Base-by-base conservation (phyloP, 1,140 invertebrate species). In the Agraylea sexmaculata region DNA sequence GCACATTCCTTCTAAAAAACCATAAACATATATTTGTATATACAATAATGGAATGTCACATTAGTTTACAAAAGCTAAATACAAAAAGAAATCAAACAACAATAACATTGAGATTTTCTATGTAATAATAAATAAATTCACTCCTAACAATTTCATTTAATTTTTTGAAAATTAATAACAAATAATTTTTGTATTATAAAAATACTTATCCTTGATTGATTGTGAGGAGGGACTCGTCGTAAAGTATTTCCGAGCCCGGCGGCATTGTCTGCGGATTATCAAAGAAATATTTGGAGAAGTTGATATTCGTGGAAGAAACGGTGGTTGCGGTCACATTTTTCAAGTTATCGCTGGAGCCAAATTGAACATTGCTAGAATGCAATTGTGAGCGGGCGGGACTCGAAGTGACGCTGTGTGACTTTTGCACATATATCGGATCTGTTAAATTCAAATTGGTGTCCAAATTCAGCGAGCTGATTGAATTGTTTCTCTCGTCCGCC, bases 171-270 rank as follows among this genome's bases (percentile, higher is more conserved):
- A n/a, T n/a, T n/a, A n/a, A n/a, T n/a, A n/a, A n/a, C n/a, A n/a
- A n/a, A n/a, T n/a, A n/a, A n/a, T n/a, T n/a, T n/a, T n/a, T n/a
- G n/a, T n/a, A n/a, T n/a, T n/a, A n/a, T n/a, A n/a, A n/a, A n/a
- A n/a, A n/a, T 18, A 47, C 59, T 59, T 64, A 64, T 59, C 60
- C 62, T 11, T 64, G 59, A 17, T 60, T 57, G 1, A 57, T 52
- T 3, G 59, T 53, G 52, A 61, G 53, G 8, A 62, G 25, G 0
- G 50, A 52, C 27, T 66, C 40, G 13, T 62, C 71, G 46, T 71
- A 77, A 4, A 75, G 53, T 37, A 71, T 66, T 41, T 77, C 75
- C 0, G 73, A 73, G 8, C 72, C 71, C 0, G 68, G 68, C 16
- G 64, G 66, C 37, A 68, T 53, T 16, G 53, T 59, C 18, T 60